Evolutionary conservation across 2,888 invertebrate genomes (phyloP).

Genomic region (Pammene aurita): DNA sequence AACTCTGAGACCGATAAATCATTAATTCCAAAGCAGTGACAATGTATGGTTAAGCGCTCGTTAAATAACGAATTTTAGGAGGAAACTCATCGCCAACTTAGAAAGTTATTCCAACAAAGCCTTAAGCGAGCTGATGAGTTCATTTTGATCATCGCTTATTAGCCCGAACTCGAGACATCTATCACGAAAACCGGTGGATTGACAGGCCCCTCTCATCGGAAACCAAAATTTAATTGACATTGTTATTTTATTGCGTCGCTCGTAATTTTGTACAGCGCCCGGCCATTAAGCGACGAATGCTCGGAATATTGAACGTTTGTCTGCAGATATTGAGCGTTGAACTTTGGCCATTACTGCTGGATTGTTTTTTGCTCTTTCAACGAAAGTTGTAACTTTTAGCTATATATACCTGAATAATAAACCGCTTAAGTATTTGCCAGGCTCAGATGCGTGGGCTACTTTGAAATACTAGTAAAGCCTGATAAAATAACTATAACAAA

Average conservation of each 20-base stretch:
- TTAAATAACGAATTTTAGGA: constrained; percentile 34
- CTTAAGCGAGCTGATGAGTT: constrained; percentile 41
- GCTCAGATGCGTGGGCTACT: too few relatives aligned
- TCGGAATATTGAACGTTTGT: constrained; percentile 31
- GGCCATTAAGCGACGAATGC: constrained; percentile 28
- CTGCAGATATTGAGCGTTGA: constrained; percentile 17
- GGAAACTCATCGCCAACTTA: constrained; percentile 47
- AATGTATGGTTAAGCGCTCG: constrained; percentile 17
- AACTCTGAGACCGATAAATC: constrained; percentile 3
- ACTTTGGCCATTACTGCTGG: constrained; percentile 15
- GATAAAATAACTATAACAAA: too few relatives aligned
- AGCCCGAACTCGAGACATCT: constrained; percentile 34
- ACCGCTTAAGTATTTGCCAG: too few relatives aligned
- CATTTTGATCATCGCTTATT: constrained; percentile 42
- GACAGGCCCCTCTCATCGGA: constrained; percentile 21
- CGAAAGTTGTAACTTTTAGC: too few relatives aligned
- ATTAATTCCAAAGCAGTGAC: constrained; percentile 1
- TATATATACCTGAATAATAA: too few relatives aligned
- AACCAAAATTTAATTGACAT: constrained; percentile 38
- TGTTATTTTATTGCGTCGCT: constrained; percentile 32
- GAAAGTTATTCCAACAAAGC: constrained; percentile 50
- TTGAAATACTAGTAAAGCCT: too few relatives aligned
- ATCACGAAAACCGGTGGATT: constrained; percentile 31
- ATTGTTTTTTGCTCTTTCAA: constrained; percentile 2
- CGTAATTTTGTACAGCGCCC: constrained; percentile 11